Conservation (phyloP, 37 sponge, comb jelly and placozoan species). For the Geodia barretti region DNA sequence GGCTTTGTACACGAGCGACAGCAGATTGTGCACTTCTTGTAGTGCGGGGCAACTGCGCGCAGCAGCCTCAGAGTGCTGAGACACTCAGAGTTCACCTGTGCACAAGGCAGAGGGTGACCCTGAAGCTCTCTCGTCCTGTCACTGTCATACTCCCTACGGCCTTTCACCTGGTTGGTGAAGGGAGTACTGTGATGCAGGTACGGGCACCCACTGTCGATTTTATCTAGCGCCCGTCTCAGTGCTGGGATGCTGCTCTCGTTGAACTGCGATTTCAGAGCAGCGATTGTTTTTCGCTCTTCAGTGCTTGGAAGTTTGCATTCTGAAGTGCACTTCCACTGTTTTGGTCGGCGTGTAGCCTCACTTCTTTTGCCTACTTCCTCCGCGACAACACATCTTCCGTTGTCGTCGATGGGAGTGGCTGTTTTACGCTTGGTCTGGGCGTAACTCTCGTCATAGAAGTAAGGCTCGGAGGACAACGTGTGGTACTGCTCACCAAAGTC, state of each 20-base stretch:
- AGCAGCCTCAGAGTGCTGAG: conserved; percentile 5
- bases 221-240: neutral
- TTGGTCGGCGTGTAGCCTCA: neutral
- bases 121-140: neutral
- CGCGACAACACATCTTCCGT: conserved; percentile 14
- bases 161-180: too few species aligned
- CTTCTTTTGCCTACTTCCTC: conserved; percentile 21
- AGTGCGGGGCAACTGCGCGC: conserved; percentile 22
- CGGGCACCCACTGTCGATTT: neutral
- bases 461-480: conserved; percentile 20
- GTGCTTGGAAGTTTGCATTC: conserved; percentile 7
- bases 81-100: neutral
- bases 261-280: neutral
- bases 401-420: conserved; percentile 18
- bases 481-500: conserved; percentile 14
- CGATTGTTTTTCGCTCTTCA: neutral
- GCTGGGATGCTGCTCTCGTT: neutral
- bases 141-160: too few species aligned
- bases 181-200: neutral
- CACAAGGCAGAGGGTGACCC: conserved; percentile 23
- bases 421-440: neutral
- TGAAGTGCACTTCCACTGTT: conserved; percentile 23
- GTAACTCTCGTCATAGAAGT: conserved; percentile 19
- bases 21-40: neutral
- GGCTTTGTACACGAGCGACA: conserved; percentile 3